Base-by-base conservation (phyloP, 2,888 invertebrate species). In the Actias luna region DNA sequence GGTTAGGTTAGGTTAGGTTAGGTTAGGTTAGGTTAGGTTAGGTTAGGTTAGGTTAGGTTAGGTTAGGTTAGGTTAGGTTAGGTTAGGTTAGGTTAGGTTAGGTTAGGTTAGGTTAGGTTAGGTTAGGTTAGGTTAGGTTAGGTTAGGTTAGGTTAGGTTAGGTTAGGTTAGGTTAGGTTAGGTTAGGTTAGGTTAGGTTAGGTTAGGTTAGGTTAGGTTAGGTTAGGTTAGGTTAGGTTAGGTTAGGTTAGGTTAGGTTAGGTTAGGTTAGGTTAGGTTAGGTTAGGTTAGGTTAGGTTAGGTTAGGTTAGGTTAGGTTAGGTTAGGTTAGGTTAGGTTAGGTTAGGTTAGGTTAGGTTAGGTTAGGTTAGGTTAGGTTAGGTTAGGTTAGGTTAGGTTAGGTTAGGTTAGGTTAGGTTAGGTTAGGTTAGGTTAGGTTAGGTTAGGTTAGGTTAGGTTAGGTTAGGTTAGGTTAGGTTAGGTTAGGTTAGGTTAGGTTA, bases 271-370 rank as follows among this genome's bases (percentile, higher is more conserved):
- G 70, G 69, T 72, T 68, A 66, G 70, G 68, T 69, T 67, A 65
- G 67, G 68, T 67, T 67, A 67, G 69, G 67, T 67, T 66, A 64
- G 66, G 64, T 66, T 64, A 67, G 64, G 71, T 68, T 70, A 67
- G 69, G 70, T 69, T 71, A 69, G 72, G 69, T 75, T 72, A 64
- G 70, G 71, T 69, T 67, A n/a, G 62, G 65, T 65, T 67, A 65
- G 64, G 68, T n/a, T n/a, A 68, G 66, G 68, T 63, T 66, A 62
- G 65, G 62, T 64, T 62, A 62, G 65, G 62, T 64, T 64, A 64
- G 66, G 62, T 63, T 63, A 65, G 63, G 61, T 61, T 61, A 63
- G 62, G 67, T 62, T 60, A 68, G 65, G 65, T 64, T 64, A 66
- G 66, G 64, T 64, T 62, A 67, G 69, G 66, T 65, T 65, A 66